phyloP scores from a whole-genome alignment of 2,888 invertebrate species.

The Caenorhabditis sulstoni region DNA sequence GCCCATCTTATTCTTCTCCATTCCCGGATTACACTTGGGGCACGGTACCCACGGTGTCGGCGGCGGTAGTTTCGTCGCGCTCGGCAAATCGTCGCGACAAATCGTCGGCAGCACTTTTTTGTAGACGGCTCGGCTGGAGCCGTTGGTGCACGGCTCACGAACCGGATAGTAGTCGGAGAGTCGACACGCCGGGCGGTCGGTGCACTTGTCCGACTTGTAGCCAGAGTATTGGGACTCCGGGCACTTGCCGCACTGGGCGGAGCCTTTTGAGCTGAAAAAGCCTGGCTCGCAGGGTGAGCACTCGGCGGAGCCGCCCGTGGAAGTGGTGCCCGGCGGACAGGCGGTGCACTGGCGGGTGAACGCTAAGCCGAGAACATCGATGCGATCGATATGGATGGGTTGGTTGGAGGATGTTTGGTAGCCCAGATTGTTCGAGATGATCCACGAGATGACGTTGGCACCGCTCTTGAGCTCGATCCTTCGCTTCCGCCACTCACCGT shows the following conservation, averaged over 20 bases:
- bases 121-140: slow-evolving; percentile 81
- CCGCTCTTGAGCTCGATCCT: slow-evolving; percentile 79
- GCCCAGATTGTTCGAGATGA: slow-evolving; percentile 82
- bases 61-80: slow-evolving; percentile 78
- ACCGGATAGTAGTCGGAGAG: slow-evolving; percentile 83
- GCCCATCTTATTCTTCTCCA: slow-evolving; percentile 81
- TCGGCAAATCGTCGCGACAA: slow-evolving; percentile 82
- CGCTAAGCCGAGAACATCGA: slow-evolving; percentile 82
- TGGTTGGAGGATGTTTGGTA: slow-evolving; percentile 25
- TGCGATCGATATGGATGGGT: slow-evolving; percentile 75
- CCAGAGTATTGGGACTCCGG: slow-evolving; percentile 79
- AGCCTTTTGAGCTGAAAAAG: slow-evolving; percentile 82
- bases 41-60: slow-evolving; percentile 80
- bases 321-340: slow-evolving; percentile 82
- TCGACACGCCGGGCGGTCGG: slow-evolving; percentile 82
- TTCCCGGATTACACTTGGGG: slow-evolving; percentile 84
- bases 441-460: slow-evolving; percentile 84
- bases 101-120: slow-evolving; percentile 84
- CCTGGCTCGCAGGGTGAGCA: slow-evolving; percentile 83
- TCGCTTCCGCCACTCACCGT: slow-evolving; percentile 71
- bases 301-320: slow-evolving; percentile 80
- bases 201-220: slow-evolving; percentile 82
- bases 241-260: slow-evolving; percentile 82
- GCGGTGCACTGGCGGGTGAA: slow-evolving; percentile 83
- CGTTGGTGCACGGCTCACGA: slow-evolving; percentile 82